Base-by-base conservation (phyloP, 2,113 vertebrate species). In the Etheostoma spectabile region DNA sequence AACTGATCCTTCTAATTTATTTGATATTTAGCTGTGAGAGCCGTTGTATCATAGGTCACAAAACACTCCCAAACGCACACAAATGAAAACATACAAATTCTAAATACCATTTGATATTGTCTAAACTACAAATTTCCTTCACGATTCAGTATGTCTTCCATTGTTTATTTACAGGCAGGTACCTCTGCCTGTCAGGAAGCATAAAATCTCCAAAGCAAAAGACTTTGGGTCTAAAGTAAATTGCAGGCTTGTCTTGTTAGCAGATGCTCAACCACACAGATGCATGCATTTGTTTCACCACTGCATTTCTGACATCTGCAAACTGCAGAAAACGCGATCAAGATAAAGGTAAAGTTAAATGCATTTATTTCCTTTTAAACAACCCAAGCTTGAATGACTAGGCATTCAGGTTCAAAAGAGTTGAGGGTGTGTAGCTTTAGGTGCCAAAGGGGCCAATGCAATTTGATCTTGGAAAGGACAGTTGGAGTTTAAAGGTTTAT, bases 1-100 rank as follows among this genome's bases (percentile, higher is more conserved):
- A 66, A 15, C 15, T 24, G 46, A n/a, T 73, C 45, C 18, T 59
- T 49, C 22, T 19, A 8, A 49, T 18, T 52, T 63, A 18, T 35
- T 16, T 69, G 22, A 22, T 22, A 45, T 84, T 70, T 69, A 51
- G 30, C 16, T 45, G 10, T 42, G 12, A 8, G 4, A 84, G 38
- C 15, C n/a, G 11, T 30, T 38, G 16, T 19, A 59, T 35, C 21
- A 24, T 45, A 16, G 5, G 33, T 24, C 56, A 46, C 48, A 38
- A 21, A 68, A 62, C n/a, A n/a, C n/a, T n/a, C n/a, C n/a, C n/a
- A n/a, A n/a, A n/a, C n/a, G 51, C 21, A 53, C 27, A 3, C 27
- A 27, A 27, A 27, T 27, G 3, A 27, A 27, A 30, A 30, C 3
- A 3, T 30, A 30, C 30, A 30, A 30, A 30, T 30, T 30, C 3